Conservation (phyloP, 2,797 vertebrate genomes). For the Poliocrania exsul region DNA sequence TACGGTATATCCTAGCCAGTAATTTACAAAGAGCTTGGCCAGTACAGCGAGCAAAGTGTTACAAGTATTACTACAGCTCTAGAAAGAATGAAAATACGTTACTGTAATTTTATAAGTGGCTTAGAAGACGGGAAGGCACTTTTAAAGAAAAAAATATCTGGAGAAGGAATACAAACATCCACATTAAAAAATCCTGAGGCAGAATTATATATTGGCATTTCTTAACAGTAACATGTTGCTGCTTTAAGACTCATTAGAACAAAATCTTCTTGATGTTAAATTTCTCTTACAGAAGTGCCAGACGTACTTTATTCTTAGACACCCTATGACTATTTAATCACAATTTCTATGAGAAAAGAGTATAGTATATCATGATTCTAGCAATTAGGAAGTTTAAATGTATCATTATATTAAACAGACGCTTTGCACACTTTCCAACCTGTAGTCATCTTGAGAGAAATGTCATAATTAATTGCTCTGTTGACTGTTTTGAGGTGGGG, state of each 20-base stretch:
- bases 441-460: constrained; percentile 36
- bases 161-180: neutral
- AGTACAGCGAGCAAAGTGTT: neutral
- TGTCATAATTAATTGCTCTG: constrained; percentile 45
- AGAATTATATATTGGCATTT: neutral
- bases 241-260: constrained; percentile 53
- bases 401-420: neutral
- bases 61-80: neutral
- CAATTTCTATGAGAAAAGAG: constrained; percentile 12
- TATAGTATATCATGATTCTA: constrained; percentile 54
- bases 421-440: constrained; percentile 5
- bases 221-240: constrained; percentile 22
- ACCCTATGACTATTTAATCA: constrained; percentile 13
- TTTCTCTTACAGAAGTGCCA: constrained; percentile 19
- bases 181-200: neutral
- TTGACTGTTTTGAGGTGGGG: constrained; percentile 4
- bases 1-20: neutral
- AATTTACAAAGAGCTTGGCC: neutral
- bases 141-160: neutral
- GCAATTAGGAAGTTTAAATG: constrained; percentile 17
- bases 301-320: constrained; percentile 30
- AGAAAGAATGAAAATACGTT: neutral
- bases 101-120: neutral
- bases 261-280: constrained; percentile 38
- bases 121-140: neutral